These are phyloP conservation scores for Napeogenes sylphis DNA, from an alignment of 2,888 invertebrate genomes.

Conservation along the genomic window DNA sequence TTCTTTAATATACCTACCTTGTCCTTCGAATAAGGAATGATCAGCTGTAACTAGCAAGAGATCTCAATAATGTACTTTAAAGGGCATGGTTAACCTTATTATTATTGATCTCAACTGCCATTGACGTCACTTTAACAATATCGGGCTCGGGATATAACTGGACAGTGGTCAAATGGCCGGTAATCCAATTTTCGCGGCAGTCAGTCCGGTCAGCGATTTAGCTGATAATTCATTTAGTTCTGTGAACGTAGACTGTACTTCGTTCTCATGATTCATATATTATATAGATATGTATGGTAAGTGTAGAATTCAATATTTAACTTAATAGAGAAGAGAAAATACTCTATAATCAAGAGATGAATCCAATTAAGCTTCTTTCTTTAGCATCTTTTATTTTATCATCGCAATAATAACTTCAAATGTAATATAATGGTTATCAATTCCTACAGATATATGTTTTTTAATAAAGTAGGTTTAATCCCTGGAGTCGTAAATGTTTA, in stretches of 20 bases:
- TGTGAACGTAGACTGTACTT: conserved; percentile 40
- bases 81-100: not conserved
- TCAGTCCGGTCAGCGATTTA: conserved; percentile 19
- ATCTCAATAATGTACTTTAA: not conserved
- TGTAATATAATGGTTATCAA: not conserved
- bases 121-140: conserved; percentile 12
- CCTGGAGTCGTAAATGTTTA: conserved; percentile 73
- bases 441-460: conserved; percentile 49
- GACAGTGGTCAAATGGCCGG: conserved; percentile 50
- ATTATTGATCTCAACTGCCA: not conserved
- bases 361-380: no score
- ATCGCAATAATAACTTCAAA: no score
- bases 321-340: no score
- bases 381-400: no score
- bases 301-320: not conserved
- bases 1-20: no score
- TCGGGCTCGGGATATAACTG: conserved; percentile 17
- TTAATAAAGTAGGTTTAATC: conserved; percentile 62
- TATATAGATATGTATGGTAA: not conserved
- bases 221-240: conserved; percentile 30
- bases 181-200: conserved; percentile 48
- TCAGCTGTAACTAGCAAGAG: no score
- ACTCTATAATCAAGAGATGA: no score
- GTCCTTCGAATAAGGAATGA: no score
- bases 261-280: conserved; percentile 38